Conservation (phyloP, 2,797 vertebrate genomes). For the Pristis pectinata region DNA sequence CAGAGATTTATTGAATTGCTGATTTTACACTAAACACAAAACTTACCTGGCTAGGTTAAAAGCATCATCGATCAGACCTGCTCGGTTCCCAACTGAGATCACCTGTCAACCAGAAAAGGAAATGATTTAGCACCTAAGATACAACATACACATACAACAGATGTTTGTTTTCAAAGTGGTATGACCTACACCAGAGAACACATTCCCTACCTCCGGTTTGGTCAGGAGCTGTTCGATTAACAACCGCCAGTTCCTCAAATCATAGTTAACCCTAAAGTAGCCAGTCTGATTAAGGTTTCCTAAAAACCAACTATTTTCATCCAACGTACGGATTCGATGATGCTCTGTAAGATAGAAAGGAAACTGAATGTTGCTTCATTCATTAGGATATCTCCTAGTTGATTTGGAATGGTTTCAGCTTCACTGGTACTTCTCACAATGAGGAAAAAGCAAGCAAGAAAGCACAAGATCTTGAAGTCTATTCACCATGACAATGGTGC, state of each 20-base stretch:
- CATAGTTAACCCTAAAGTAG: slow-evolving; percentile 96
- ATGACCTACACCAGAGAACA: slow-evolving; percentile 40
- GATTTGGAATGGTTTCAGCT: background rate
- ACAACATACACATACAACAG: too few species aligned
- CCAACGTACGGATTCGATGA: slow-evolving; percentile 70
- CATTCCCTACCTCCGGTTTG: slow-evolving; percentile 72
- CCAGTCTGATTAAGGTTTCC: slow-evolving; percentile 97
- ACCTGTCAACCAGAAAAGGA: slow-evolving; percentile 60
- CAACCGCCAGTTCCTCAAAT: slow-evolving; percentile 89
- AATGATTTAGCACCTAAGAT: slow-evolving; percentile 49
- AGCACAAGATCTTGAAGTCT: background rate
- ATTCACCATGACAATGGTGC: background rate
- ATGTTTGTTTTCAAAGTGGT: slow-evolving; percentile 41
- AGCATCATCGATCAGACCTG: slow-evolving; percentile 88
- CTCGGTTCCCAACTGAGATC: slow-evolving; percentile 90
- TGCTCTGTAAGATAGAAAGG: slow-evolving; percentile 60
- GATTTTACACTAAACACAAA: slow-evolving; percentile 41
- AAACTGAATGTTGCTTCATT: background rate
- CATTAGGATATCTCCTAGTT: background rate
- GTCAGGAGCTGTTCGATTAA: slow-evolving; percentile 84
- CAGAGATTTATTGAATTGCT: background rate
- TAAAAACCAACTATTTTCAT: slow-evolving; percentile 78
- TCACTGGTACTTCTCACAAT: background rate
- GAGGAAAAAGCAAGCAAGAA: background rate
- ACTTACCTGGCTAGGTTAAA: slow-evolving; percentile 95